phyloP scores from a whole-genome alignment of 2,888 invertebrate genomes.

The Aporophyla lueneburgensis region DNA sequence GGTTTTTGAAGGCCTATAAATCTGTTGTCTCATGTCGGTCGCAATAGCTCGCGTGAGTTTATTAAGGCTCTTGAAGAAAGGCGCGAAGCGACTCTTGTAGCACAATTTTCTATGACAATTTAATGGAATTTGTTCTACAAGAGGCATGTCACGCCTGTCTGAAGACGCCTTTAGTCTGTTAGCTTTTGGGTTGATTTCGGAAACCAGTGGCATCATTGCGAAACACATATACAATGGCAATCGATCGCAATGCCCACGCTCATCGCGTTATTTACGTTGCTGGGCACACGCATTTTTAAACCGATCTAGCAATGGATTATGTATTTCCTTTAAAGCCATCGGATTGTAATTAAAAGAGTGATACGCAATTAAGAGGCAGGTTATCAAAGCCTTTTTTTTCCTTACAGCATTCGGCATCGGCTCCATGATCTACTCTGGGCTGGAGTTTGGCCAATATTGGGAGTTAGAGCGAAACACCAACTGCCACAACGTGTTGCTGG shows the following conservation, averaged over 20 bases:
- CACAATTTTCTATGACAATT: too few relatives aligned
- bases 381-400: not conserved
- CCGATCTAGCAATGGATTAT: not conserved
- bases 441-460: slow-evolving; percentile 98
- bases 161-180: too few relatives aligned
- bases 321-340: not conserved
- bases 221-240: not conserved
- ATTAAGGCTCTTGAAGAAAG: too few relatives aligned
- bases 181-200: not conserved
- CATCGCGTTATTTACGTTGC: not conserved
- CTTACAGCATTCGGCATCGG: slow-evolving; percentile 97
- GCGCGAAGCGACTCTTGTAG: too few relatives aligned
- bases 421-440: slow-evolving; percentile 98
- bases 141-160: too few relatives aligned
- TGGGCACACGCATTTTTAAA: not conserved
- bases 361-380: too few relatives aligned
- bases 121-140: too few relatives aligned
- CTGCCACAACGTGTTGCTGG: slow-evolving; percentile 97
- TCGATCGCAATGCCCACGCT: not conserved
- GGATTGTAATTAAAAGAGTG: not conserved
- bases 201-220: not conserved
- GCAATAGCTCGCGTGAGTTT: not conserved
- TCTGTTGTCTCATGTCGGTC: not conserved
- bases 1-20: not conserved
- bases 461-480: slow-evolving; percentile 97